Conservation (phyloP, 2,797 vertebrate species). For the Myoxocephalus aenaeus region DNA sequence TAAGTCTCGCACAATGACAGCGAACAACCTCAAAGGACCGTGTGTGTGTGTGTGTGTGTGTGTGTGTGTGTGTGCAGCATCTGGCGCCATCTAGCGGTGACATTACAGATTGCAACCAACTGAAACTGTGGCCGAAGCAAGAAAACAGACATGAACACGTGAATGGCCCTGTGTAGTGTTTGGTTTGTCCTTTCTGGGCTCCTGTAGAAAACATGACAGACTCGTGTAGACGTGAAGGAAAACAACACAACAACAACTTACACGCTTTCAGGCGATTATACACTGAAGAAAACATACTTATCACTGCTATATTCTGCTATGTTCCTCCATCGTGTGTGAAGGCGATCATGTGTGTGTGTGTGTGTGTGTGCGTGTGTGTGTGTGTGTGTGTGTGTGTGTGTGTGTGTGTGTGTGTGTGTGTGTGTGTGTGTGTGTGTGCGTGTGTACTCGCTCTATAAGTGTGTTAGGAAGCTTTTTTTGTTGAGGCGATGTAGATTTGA, state of each 20-base stretch:
- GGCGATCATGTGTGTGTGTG: not conserved
- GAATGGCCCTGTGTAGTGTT: no score
- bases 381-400: not conserved
- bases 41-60: no score
- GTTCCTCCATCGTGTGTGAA: not conserved
- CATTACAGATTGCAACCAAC: not conserved
- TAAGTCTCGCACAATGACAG: no score
- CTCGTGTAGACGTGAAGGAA: no score
- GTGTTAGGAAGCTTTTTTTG: slow-evolving; percentile 53
- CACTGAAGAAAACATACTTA: no score
- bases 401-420: not conserved
- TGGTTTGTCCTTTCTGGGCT: no score
- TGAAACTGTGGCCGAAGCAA: not conserved
- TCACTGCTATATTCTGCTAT: no score
- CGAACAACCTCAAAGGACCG: not conserved
- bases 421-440: slow-evolving; percentile 14
- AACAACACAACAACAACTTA: no score
- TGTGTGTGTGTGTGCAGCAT: no score
- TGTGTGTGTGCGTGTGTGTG: not conserved
- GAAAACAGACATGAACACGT: no score
- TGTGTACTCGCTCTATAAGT: slow-evolving; percentile 16
- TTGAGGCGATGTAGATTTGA: slow-evolving; percentile 71
- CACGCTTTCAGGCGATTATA: no score
- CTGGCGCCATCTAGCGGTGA: not conserved
- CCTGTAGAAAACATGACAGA: no score